Evolutionary conservation across 2,888 invertebrate genomes (phyloP), one percentile per base, ranked within the genome.

Genomic region (Drosophila diplacantha): DNA sequence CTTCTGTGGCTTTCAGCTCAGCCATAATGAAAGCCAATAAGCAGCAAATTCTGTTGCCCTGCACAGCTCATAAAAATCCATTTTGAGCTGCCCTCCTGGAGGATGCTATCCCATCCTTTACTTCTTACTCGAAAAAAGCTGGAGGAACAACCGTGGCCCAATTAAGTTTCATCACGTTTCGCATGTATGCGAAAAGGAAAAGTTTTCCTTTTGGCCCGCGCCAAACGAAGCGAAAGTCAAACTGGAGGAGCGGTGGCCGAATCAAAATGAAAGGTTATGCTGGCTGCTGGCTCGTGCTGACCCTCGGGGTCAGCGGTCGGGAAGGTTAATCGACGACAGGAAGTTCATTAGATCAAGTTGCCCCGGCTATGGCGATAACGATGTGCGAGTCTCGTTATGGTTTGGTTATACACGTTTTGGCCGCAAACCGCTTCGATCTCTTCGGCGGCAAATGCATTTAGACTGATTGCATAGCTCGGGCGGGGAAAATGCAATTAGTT

Each of bases 161-260:
- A 79, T 79, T 78, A 79, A 79, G 81, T 81, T 76, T 74, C 46
- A 67, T 74, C 79, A 79, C 79, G 81, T 81, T 68, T 68, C 73
- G 46, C 60, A 69, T 74, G 75, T 71, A 61, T 64, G 74, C 66
- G 63, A 52, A 55, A 32, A 31, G 53, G 14, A 75, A 78, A 79
- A 79, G 51, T 78, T 78, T 73, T 43, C 51, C 18, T 39, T 52
- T 35, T 18, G 35, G 41, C 14, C 47, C 46, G 61, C 62, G 63
- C 64, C 75, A 78, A 79, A 74, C 79, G 69, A 81, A 73, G 64
- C 72, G 65, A 69, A 69, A 71, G 74, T 72, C 71, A 59, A 62
- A 71, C 49, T 24, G 53, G 16, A 46, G 39, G 14, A 46, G 39
- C 44, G 14, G 14, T 29, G 53, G 70, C 50, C 56, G 54, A 62